Conservation (phyloP, 2,888 invertebrate species). For the Lycophotia porphyrea region DNA sequence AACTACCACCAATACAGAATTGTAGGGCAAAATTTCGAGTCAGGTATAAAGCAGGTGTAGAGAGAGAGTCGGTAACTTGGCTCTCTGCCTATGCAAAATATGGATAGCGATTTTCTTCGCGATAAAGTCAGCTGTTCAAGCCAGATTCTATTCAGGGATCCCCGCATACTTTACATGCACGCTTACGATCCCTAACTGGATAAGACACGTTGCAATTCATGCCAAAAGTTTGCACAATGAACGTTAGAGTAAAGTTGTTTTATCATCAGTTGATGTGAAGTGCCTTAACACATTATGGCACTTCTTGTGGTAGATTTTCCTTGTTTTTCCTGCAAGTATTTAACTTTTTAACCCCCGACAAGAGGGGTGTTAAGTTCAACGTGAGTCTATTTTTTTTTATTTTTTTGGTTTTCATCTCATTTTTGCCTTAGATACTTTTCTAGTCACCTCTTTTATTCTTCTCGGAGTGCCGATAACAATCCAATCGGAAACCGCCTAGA, state of each 20-base stretch:
- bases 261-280: not conserved
- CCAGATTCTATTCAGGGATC: slow-evolving; percentile 50
- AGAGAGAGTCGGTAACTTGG: slow-evolving; percentile 59
- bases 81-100: slow-evolving; percentile 58
- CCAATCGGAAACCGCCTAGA: not conserved
- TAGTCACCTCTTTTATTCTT: not conserved
- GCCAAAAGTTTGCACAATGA: slow-evolving; percentile 13
- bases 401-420: not conserved
- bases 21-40: slow-evolving; percentile 36
- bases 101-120: slow-evolving; percentile 43
- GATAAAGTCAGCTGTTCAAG: slow-evolving; percentile 47
- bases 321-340: not conserved
- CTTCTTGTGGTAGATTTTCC: not conserved
- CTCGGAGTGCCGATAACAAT: not conserved
- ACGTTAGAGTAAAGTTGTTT: not conserved
- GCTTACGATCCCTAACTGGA: slow-evolving; percentile 35
- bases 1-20: slow-evolving; percentile 19
- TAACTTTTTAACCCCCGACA: not conserved
- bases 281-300: not conserved
- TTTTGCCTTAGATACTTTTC: not conserved
- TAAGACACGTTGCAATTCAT: slow-evolving; percentile 25
- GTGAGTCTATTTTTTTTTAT: not conserved
- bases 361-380: not conserved
- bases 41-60: slow-evolving; percentile 57
- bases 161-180: slow-evolving; percentile 31